Evolutionary conservation across 2,797 vertebrate species (phyloP).

Genomic region (Enteromius unitaeniatus): DNA sequence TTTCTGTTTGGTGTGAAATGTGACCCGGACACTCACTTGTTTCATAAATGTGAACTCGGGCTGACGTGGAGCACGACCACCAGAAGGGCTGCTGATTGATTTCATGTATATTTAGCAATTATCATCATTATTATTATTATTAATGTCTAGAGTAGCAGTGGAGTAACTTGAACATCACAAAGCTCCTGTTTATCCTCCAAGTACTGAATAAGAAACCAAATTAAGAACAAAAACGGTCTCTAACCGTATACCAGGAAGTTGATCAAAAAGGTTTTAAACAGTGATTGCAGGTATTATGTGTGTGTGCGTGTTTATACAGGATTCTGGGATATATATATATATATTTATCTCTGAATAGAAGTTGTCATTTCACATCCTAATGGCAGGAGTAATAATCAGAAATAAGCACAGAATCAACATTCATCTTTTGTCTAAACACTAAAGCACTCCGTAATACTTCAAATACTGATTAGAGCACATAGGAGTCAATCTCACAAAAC

Average conservation of each 20-base stretch:
- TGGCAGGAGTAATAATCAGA: neutral
- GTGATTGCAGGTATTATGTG: slow-evolving; percentile 7
- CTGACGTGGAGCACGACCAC: neutral
- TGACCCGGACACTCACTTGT: neutral
- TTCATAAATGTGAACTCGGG: neutral
- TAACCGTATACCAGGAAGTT: neutral
- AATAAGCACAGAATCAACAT: neutral
- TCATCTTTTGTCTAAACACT: neutral
- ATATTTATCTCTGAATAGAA: neutral
- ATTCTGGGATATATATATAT: neutral
- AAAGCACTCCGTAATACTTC: neutral
- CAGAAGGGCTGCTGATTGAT: slow-evolving; percentile 36
- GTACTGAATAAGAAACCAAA: slow-evolving; percentile 3
- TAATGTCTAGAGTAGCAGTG: slow-evolving; percentile 31
- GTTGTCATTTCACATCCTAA: neutral
- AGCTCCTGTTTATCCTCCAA: slow-evolving; percentile 18
- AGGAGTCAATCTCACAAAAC: neutral
- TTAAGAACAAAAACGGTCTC: neutral
- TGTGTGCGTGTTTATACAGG: neutral
- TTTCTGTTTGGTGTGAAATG: neutral
- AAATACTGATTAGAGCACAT: neutral
- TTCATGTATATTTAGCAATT: slow-evolving; percentile 22
- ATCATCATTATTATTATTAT: slow-evolving; percentile 4
- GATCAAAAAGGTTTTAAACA: neutral
- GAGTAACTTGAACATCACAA: slow-evolving; percentile 15